Percentiles rank a stretch among this genome's conserved stretches.
Conservation (phyloP, 2,797 vertebrate genomes). For the Pagetopsis macropterus region DNA sequence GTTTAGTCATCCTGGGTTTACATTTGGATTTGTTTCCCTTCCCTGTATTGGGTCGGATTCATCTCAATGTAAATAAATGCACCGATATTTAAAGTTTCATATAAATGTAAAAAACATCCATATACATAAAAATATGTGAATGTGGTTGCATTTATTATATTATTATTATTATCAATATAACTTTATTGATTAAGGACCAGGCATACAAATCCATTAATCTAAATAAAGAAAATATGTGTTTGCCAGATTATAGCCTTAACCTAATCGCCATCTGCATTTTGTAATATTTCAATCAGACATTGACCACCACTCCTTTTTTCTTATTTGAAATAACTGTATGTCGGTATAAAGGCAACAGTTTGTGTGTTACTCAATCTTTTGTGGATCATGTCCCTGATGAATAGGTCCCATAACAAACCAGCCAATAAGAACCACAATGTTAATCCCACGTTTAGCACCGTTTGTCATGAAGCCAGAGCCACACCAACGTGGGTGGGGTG, state of each 20-base stretch:
- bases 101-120: too few relatives aligned
- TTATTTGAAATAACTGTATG: neutral
- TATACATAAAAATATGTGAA: too few relatives aligned
- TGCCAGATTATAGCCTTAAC: too few relatives aligned
- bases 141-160: too few relatives aligned
- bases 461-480: conserved; percentile 1
- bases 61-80: too few relatives aligned
- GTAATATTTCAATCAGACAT: neutral
- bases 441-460: neutral
- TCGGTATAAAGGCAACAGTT: neutral
- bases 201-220: too few relatives aligned
- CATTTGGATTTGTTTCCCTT: too few relatives aligned
- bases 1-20: neutral
- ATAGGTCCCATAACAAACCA: conserved; percentile 3
- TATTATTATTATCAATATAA: too few relatives aligned
- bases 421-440: neutral
- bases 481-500: neutral
- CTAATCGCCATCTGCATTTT: too few relatives aligned
- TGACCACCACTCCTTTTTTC: neutral
- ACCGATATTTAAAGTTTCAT: too few relatives aligned
- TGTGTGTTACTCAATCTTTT: neutral
- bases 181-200: too few relatives aligned
- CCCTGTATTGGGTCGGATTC: neutral
- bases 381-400: conserved; percentile 3
- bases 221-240: too few relatives aligned